Evolutionary conservation across 2,888 invertebrate genomes (phyloP).

Genomic region (Seira sanloemensis): DNA sequence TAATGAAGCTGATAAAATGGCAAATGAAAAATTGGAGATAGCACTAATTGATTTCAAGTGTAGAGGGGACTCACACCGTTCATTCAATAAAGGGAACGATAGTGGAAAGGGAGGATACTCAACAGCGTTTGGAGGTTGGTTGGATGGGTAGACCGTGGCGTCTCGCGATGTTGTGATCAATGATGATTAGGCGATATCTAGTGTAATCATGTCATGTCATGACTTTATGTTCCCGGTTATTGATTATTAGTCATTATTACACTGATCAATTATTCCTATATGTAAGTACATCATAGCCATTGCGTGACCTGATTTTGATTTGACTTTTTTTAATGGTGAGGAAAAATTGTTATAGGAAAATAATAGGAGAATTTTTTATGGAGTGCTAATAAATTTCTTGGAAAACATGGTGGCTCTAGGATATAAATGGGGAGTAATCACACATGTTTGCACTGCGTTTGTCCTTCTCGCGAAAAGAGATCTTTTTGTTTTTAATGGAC

Average conservation of each 20-base stretch:
- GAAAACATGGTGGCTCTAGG: background rate
- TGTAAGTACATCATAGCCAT: background rate
- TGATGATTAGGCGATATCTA: slow-evolving; percentile 7
- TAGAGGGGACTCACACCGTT: slow-evolving; percentile 1
- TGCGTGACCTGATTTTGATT: slow-evolving; percentile 37
- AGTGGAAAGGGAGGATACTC: too few relatives aligned
- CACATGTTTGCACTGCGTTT: too few relatives aligned
- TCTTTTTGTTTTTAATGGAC: too few relatives aligned
- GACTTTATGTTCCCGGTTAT: slow-evolving; percentile 51
- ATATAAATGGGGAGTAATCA: too few relatives aligned
- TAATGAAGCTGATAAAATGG: too few relatives aligned
- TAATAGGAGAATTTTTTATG: slow-evolving; percentile 5
- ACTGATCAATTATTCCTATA: slow-evolving; percentile 36
- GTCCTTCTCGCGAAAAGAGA: too few relatives aligned
- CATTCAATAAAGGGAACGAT: too few relatives aligned
- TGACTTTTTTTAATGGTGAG: background rate
- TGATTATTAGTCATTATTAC: slow-evolving; percentile 41
- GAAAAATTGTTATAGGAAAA: slow-evolving; percentile 24
- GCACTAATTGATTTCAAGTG: slow-evolving; percentile 55
- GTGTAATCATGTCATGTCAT: slow-evolving; percentile 46
- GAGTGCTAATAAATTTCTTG: slow-evolving; percentile 43
- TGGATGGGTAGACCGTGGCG: background rate
- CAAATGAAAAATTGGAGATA: slow-evolving; percentile 33
- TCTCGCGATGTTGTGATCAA: slow-evolving; percentile 1
- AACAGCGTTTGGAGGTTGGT: too few relatives aligned